A percentile compares a stretch with the other conserved stretches of the same genome.
These are phyloP conservation scores for Drosophila mercatorum DNA, from an alignment of 2,888 invertebrate genomes.

Conservation along the genomic window DNA sequence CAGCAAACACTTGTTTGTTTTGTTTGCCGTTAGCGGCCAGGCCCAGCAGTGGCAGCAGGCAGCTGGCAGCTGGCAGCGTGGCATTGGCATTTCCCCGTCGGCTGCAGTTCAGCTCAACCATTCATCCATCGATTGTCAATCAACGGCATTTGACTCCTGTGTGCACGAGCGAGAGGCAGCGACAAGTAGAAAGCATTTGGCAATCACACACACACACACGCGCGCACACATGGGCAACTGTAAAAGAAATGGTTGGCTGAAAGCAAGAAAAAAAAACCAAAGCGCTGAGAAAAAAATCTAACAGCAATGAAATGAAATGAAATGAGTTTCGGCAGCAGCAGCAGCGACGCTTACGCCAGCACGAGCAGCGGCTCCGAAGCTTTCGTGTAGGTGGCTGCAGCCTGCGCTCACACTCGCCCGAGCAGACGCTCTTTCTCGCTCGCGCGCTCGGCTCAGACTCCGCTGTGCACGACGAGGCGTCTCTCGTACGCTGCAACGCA, in stretches of 20 bases:
- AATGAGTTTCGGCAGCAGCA: constrained; percentile 58
- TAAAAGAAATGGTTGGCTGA: constrained; percentile 65
- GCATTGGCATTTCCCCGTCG: constrained; percentile 45
- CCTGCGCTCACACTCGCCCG: constrained; percentile 4
- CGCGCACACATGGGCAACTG: constrained; percentile 40
- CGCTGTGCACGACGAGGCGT: constrained; percentile 42
- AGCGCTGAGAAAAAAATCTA: constrained; percentile 49
- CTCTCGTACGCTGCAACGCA: constrained; percentile 52
- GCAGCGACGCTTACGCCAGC: constrained; percentile 35
- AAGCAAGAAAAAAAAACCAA: constrained; percentile 42
- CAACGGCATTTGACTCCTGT: constrained; percentile 62
- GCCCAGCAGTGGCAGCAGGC: neutral
- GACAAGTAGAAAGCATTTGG: constrained; percentile 37
- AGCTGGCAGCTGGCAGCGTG: neutral
- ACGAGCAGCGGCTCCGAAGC: constrained; percentile 47
- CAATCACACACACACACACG: constrained; percentile 21
- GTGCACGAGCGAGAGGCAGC: constrained; percentile 73
- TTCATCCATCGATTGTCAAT: constrained; percentile 81
- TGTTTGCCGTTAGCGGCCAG: constrained; percentile 22
- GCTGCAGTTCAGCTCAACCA: constrained; percentile 19
- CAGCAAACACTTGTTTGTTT: constrained; percentile 61
- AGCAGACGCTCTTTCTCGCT: neutral
- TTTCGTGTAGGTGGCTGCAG: constrained; percentile 56
- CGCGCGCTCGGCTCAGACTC: constrained; percentile 34
- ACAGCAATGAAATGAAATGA: constrained; percentile 62